These are phyloP conservation scores for Plotosus lineatus DNA, from an alignment of 2,113 vertebrate species.

Conservation along the genomic window DNA sequence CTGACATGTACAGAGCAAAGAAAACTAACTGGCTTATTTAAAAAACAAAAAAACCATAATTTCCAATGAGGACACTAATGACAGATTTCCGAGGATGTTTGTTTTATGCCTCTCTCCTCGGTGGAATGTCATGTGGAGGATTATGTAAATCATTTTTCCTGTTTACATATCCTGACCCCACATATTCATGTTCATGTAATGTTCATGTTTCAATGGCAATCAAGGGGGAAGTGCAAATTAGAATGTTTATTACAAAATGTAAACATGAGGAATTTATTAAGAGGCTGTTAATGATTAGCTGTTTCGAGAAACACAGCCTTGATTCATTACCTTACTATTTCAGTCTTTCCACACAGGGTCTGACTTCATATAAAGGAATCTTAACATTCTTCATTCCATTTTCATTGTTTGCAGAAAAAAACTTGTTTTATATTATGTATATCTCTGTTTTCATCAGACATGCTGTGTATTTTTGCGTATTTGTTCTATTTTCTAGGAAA, in stretches of 20 bases:
- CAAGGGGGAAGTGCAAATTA: constrained; percentile 22
- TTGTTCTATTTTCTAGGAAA: neutral
- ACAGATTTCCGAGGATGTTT: neutral
- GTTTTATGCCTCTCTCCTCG: neutral
- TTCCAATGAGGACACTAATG: neutral
- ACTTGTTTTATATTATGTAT: neutral
- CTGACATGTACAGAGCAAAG: neutral
- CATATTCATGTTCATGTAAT: constrained; percentile 31
- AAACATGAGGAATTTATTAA: constrained; percentile 10
- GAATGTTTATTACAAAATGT: constrained; percentile 24
- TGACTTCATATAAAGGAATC: neutral
- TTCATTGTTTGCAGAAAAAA: neutral
- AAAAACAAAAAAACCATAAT: neutral
- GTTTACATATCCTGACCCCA: neutral
- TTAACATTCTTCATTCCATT: neutral
- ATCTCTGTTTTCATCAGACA: neutral
- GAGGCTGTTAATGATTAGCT: constrained; percentile 11
- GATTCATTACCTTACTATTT: neutral
- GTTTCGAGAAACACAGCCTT: neutral
- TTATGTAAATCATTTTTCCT: constrained; percentile 1
- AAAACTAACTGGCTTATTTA: constrained; percentile 8
- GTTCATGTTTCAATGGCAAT: constrained; percentile 43
- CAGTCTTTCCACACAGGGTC: constrained; percentile 4
- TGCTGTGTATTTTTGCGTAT: neutral
- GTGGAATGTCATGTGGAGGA: constrained; percentile 11